Evolutionary conservation across 2,113 vertebrate genomes (phyloP), one percentile per base, ranked within the genome.

Genomic region (Apaloderma vittatum): DNA sequence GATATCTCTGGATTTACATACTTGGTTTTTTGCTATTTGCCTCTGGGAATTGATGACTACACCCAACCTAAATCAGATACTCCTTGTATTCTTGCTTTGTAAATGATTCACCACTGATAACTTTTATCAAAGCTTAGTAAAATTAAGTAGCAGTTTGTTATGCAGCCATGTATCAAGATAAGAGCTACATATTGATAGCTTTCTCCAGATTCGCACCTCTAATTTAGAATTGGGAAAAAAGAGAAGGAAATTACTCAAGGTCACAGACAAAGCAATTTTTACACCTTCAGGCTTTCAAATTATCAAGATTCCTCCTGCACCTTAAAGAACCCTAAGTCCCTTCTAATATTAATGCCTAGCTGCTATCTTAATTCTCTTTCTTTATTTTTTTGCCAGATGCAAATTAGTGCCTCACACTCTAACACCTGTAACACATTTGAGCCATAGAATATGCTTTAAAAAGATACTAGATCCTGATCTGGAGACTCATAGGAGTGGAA

Each of bases 41-140:
- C 80, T 75, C n/a, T 71, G 61, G 46, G 49, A 78, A 57, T 84
- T 85, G 45, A 70, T 6, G 11, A 82, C 34, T 62, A 21, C 3
- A 32, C 22, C 34, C 68, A 40, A 23, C 48, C 11, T 45, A 92
- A 80, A 86, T 73, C 9, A 81, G 73, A 59, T 30, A 73, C 85
- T 75, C 75, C 81, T 79, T 65, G 52, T 57, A 61, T 89, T 84
- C 70, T 85, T 93, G 66, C 62, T 95, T 93, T 92, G 49, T 20
- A 92, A 80, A 51, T 63, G 43, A 80, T 76, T 95, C 57, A 58
- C 57, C 36, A 86, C 61, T 61, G 54, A 68, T 59, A 76, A 79
- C 91, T 95, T 75, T 57, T 80, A 65, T 45, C 23, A 29, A 82
- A 73, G 15, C 26, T 85, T 57, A 48, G 6, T 49, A 46, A 73